These are phyloP conservation scores for Eurypyga helias DNA, from an alignment of 2,113 vertebrate genomes.

Conservation along the genomic window DNA sequence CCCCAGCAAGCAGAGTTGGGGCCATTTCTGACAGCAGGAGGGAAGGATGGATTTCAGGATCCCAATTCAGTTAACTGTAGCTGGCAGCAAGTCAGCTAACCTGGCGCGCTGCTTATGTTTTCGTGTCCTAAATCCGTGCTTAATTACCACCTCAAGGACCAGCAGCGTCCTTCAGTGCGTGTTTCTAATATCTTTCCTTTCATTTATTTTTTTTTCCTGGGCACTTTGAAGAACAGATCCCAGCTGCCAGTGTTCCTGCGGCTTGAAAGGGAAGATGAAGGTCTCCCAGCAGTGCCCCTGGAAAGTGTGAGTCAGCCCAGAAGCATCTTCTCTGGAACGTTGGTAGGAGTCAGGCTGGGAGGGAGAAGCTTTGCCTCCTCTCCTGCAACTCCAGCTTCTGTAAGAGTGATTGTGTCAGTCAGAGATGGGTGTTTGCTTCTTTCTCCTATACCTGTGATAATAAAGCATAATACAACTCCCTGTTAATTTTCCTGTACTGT, in stretches of 20 bases:
- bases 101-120: not conserved
- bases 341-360: not conserved
- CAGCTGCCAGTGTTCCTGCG: not conserved
- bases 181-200: not conserved
- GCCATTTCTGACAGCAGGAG: not conserved
- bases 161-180: fast-evolving
- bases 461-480: not conserved
- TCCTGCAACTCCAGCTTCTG: not conserved
- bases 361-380: not conserved
- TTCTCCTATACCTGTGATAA: not conserved
- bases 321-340: not conserved
- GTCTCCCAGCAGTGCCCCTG: not conserved
- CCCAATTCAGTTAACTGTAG: not conserved
- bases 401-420: not conserved
- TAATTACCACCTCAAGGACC: not conserved
- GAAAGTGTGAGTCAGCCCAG: not conserved
- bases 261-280: not conserved
- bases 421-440: not conserved
- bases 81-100: not conserved
- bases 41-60: not conserved
- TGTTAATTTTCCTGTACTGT: not conserved
- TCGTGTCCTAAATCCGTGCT: not conserved
- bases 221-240: not conserved
- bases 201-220: too few relatives aligned
- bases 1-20: not conserved